Evolutionary conservation across 2,888 invertebrate species (phyloP).

Genomic region (Hydraecia micacea): DNA sequence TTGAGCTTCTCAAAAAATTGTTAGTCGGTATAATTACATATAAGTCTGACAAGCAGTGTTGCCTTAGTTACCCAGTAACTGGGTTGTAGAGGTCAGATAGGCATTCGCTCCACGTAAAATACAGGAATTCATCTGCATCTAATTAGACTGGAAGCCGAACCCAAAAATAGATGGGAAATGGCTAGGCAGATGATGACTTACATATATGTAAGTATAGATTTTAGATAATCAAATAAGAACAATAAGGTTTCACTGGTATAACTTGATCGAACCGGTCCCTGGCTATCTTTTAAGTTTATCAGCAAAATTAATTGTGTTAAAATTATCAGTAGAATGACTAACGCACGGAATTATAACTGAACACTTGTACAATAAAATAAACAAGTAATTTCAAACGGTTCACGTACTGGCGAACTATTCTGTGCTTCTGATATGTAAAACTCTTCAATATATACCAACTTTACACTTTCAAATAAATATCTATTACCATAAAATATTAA

Average conservation of each 20-base stretch:
- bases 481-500: constrained; percentile 31
- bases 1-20: neutral
- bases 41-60: too few species aligned
- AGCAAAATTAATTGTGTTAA: constrained; percentile 38
- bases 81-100: too few species aligned
- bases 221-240: constrained; percentile 10
- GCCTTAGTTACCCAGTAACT: too few species aligned
- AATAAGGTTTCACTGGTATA: constrained; percentile 17
- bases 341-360: constrained; percentile 14
- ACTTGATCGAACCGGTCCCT: constrained; percentile 33
- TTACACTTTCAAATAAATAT: constrained; percentile 39
- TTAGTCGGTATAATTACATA: constrained; percentile 1
- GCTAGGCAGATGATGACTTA: too few species aligned
- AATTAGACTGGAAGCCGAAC: neutral
- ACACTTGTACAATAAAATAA: constrained; percentile 21
- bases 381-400: neutral
- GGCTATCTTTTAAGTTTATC: constrained; percentile 33
- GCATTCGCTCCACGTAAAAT: too few species aligned
- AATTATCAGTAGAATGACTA: constrained; percentile 50
- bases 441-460: constrained; percentile 48
- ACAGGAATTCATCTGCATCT: neutral
- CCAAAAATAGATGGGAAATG: neutral
- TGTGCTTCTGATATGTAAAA: constrained; percentile 62
- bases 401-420: constrained; percentile 23
- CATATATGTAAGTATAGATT: too few species aligned